phyloP scores from a whole-genome alignment of 2,888 invertebrate species.

The Desoria tigrina region DNA sequence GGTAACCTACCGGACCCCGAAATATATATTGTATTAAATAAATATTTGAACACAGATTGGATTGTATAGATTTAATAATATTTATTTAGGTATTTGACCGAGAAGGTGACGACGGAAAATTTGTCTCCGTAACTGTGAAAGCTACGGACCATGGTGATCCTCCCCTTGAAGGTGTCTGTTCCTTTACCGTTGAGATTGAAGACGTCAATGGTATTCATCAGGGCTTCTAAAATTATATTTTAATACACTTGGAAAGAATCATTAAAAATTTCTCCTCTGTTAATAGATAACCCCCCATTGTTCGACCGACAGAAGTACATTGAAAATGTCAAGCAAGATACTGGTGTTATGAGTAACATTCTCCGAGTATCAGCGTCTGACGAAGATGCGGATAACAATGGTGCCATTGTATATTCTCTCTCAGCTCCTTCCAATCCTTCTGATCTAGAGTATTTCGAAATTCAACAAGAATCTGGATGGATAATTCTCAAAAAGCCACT shows the following conservation, averaged over 20 bases:
- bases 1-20: conserved; percentile 57
- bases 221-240: conserved; percentile 57
- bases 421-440: conserved; percentile 85
- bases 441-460: conserved; percentile 92
- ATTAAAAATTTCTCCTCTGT: too few relatives aligned
- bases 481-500: conserved; percentile 91
- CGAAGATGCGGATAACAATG: conserved; percentile 95
- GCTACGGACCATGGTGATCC: conserved; percentile 99
- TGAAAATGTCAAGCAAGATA: conserved; percentile 95
- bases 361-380: conserved; percentile 92
- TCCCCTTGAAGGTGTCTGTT: conserved; percentile 94
- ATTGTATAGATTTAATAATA: conserved; percentile 4
- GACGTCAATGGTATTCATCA: conserved; percentile 84
- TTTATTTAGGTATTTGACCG: conserved; percentile 77
- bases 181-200: conserved; percentile 95
- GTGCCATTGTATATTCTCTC: conserved; percentile 87
- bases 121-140: conserved; percentile 93
- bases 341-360: conserved; percentile 91
- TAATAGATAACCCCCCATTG: conserved; percentile 67
- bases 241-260: conserved; percentile 11
- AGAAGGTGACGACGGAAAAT: conserved; percentile 94
- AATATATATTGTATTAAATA: not conserved
- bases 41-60: conserved; percentile 18
- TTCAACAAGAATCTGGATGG: conserved; percentile 96
- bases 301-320: conserved; percentile 97